Percentiles rank a stretch among this genome's conserved stretches.
Conservation (phyloP, 2,113 vertebrate species). For the Alectura lathami region DNA sequence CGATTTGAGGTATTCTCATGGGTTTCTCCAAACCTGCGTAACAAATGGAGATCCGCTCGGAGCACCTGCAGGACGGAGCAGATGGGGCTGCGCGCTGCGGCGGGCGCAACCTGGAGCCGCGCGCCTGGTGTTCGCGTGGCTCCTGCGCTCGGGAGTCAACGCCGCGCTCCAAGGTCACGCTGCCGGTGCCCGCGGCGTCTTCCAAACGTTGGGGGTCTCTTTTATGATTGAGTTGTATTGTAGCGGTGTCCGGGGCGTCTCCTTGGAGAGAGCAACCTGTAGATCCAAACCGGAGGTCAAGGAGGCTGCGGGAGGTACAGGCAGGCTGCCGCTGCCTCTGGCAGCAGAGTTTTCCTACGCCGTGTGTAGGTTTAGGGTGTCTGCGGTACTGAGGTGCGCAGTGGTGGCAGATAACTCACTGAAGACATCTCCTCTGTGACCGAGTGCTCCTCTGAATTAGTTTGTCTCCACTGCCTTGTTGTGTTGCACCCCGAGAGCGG, state of each 20-base stretch:
- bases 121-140: neutral
- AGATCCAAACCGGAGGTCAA: neutral
- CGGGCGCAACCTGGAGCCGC: constrained; percentile 34
- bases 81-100: constrained; percentile 31
- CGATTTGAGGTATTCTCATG: constrained; percentile 35
- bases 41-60: neutral
- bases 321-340: rapidly evolving
- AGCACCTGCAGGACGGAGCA: constrained; percentile 34
- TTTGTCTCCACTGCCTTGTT: neutral
- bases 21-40: neutral
- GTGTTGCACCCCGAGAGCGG: neutral
- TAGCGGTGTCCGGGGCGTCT: neutral
- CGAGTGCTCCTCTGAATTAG: neutral
- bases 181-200: neutral
- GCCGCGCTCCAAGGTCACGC: constrained; percentile 15
- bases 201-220: neutral
- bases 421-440: neutral
- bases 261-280: too few species aligned
- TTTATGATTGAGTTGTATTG: rapidly evolving
- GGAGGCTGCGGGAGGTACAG: rapidly evolving
- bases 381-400: neutral
- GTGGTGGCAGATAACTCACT: neutral
- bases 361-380: neutral
- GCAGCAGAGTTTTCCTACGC: neutral
- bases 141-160: neutral